Evolutionary conservation across 2,888 invertebrate species (phyloP).

Genomic region (Myopa testacea): DNA sequence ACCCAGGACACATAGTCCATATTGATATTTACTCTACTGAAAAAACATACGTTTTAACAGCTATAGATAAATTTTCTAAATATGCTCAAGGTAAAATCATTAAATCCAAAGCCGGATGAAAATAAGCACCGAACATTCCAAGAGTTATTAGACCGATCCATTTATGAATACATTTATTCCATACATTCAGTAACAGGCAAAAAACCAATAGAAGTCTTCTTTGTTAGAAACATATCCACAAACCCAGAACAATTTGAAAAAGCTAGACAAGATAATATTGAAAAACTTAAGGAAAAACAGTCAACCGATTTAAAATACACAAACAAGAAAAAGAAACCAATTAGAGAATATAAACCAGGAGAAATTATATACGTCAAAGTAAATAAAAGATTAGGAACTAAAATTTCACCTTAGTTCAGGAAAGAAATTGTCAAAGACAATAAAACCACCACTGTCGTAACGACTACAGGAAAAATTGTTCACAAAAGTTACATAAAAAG

Average conservation of each 20-base stretch:
- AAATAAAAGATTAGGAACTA: constrained; percentile 41
- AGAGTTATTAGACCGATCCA: no score
- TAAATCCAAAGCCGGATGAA: constrained; percentile 33
- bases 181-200: no score
- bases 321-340: constrained; percentile 3
- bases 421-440: constrained; percentile 34
- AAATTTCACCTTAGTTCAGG: constrained; percentile 39
- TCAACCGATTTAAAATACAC: background rate
- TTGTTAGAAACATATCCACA: background rate
- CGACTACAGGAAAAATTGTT: background rate
- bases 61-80: constrained; percentile 24
- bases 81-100: constrained; percentile 29
- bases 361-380: constrained; percentile 37
- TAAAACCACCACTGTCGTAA: constrained; percentile 21
- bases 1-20: constrained; percentile 1
- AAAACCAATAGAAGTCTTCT: no score
- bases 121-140: background rate
- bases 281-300: background rate
- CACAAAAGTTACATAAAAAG: background rate
- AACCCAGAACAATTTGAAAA: constrained; percentile 8
- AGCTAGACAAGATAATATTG: constrained; percentile 7
- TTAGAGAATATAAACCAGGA: constrained; percentile 21
- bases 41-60: background rate
- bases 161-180: no score
- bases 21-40: background rate